phyloP scores from a whole-genome alignment of 1,140 invertebrate genomes.

The Helicoverpa armigera region DNA sequence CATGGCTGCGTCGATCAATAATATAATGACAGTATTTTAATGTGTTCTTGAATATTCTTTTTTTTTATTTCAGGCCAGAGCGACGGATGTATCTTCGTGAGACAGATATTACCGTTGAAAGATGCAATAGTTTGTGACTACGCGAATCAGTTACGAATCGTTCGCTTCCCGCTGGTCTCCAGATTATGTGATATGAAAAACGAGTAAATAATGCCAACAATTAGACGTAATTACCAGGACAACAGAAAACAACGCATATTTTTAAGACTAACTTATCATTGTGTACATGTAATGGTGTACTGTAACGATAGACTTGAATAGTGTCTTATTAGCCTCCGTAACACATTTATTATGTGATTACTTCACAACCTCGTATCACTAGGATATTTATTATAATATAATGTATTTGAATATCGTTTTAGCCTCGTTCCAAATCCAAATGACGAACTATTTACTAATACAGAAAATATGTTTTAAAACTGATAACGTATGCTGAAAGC shows the following conservation, averaged over 20 bases:
- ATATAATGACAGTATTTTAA: too few relatives aligned
- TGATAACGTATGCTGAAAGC: neutral
- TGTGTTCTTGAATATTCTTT: too few relatives aligned
- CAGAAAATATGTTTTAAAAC: neutral
- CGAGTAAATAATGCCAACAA: slow-evolving; percentile 60
- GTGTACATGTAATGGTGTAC: slow-evolving; percentile 26
- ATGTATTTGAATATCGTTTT: neutral
- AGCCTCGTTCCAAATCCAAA: too few relatives aligned
- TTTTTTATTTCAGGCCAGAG: slow-evolving; percentile 86
- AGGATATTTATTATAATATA: neutral
- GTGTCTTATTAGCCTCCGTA: slow-evolving; percentile 62
- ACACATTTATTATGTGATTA: slow-evolving; percentile 25
- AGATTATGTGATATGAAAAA: slow-evolving; percentile 72
- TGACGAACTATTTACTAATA: neutral
- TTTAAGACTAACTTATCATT: neutral
- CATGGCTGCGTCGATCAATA: too few relatives aligned
- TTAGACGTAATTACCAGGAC: neutral
- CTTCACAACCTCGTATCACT: slow-evolving; percentile 5
- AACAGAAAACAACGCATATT: neutral
- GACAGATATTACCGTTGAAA: slow-evolving; percentile 92
- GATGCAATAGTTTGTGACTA: slow-evolving; percentile 97
- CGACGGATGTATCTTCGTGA: slow-evolving; percentile 93
- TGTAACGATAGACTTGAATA: slow-evolving; percentile 60
- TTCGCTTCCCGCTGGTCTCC: slow-evolving; percentile 95
- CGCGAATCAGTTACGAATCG: slow-evolving; percentile 95